phyloP scores from a whole-genome alignment of 2,888 invertebrate genomes.

The Sinelater perroti region DNA sequence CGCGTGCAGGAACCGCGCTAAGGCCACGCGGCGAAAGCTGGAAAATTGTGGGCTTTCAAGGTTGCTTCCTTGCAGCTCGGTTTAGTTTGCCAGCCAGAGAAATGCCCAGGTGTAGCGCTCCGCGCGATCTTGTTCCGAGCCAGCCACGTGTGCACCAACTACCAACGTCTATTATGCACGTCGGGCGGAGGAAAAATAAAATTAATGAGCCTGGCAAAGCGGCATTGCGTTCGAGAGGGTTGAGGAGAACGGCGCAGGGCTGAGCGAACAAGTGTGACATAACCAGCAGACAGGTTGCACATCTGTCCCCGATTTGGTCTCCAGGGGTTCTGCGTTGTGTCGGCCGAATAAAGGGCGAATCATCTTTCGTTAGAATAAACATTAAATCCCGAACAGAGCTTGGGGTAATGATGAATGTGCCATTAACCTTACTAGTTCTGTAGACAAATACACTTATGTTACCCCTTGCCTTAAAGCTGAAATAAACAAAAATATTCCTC shows the following conservation, averaged over 20 bases:
- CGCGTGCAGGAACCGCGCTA: constrained; percentile 6
- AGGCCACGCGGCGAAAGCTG: constrained; percentile 12
- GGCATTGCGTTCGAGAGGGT: constrained; percentile 33
- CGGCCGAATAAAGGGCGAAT: constrained; percentile 32
- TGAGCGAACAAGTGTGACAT: constrained; percentile 38
- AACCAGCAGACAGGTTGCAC: constrained; percentile 43
- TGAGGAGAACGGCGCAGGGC: constrained; percentile 36
- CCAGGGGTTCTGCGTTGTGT: constrained; percentile 36
- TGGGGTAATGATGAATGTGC: too few relatives aligned
- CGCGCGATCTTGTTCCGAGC: too few relatives aligned
- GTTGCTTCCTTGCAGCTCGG: constrained; percentile 17
- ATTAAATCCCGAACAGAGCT: constrained; percentile 5
- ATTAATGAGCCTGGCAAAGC: constrained; percentile 35
- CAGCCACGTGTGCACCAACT: too few relatives aligned
- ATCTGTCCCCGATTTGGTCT: constrained; percentile 42
- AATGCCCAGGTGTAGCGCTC: not conserved
- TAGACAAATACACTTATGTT: too few relatives aligned
- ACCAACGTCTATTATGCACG: too few relatives aligned
- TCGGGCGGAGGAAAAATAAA: constrained; percentile 19
- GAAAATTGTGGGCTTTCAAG: constrained; percentile 14
- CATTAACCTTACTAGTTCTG: too few relatives aligned
- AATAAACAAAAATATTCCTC: too few relatives aligned
- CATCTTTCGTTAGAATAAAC: constrained; percentile 29
- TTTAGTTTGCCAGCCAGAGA: not conserved
- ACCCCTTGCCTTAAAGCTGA: too few relatives aligned